phyloP scores from a whole-genome alignment of 2,113 vertebrate species.

The Odontophorus gujanensis region DNA sequence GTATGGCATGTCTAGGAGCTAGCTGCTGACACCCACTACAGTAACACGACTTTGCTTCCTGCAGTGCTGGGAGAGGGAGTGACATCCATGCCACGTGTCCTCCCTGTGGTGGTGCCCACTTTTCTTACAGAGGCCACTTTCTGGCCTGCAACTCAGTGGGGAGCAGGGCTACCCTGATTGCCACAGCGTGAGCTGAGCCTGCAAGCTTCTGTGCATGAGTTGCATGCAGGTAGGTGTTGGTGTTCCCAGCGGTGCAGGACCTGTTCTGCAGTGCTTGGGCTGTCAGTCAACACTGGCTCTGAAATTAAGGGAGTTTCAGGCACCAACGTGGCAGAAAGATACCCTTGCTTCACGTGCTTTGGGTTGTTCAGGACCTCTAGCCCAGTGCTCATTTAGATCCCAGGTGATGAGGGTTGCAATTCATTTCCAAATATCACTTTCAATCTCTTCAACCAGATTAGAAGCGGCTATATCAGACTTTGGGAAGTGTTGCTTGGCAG shows the following conservation, averaged over 20 bases:
- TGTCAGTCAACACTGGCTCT: not conserved
- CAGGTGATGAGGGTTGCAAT: not conserved
- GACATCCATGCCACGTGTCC: not conserved
- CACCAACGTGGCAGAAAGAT: not conserved
- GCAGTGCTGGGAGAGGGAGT: not conserved
- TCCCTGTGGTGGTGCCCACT: not conserved
- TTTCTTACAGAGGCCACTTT: not conserved
- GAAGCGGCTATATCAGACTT: not conserved
- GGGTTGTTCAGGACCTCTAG: not conserved
- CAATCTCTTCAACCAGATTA: not conserved
- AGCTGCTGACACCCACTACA: not conserved
- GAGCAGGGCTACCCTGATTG: not conserved
- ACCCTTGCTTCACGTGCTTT: not conserved
- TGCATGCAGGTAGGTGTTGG: not conserved
- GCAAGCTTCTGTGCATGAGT: not conserved
- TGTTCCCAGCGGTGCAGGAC: not conserved
- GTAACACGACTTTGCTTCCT: not conserved
- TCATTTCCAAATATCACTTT: not conserved
- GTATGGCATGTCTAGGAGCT: not conserved
- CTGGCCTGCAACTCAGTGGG: rapidly evolving
- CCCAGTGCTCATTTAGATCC: not conserved
- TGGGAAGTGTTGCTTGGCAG: not conserved
- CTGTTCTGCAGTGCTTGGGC: not conserved
- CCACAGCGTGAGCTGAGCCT: not conserved
- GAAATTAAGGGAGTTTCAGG: not conserved